These are phyloP conservation scores for Drosophila greeni DNA, from an alignment of 2,888 invertebrate genomes.

Conservation along the genomic window DNA sequence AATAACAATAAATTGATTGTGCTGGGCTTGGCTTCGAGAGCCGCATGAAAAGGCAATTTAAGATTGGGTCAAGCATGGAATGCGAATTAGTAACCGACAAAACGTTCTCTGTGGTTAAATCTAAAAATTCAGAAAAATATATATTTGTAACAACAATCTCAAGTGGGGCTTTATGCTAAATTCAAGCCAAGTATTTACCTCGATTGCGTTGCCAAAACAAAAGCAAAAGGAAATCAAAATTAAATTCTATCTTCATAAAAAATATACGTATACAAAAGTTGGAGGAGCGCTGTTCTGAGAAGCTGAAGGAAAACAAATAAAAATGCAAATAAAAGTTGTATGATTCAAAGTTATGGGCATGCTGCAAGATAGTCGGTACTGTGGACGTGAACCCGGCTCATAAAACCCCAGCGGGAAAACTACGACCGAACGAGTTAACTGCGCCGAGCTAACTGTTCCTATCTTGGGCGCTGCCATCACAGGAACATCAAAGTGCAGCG, in stretches of 20 bases:
- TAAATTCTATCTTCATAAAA: constrained; percentile 35
- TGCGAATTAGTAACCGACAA: constrained; percentile 30
- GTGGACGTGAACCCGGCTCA: constrained; percentile 45
- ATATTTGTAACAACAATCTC: constrained; percentile 11
- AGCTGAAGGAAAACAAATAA: constrained; percentile 48
- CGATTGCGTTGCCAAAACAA: constrained; percentile 23
- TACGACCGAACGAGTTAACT: constrained; percentile 37
- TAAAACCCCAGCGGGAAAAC: constrained; percentile 48
- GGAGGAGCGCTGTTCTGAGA: constrained; percentile 36
- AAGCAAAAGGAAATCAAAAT: constrained; percentile 40
- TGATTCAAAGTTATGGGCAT: constrained; percentile 57
- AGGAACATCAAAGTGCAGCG: constrained; percentile 61
- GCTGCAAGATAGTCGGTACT: constrained; percentile 35
- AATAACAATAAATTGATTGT: constrained; percentile 27
- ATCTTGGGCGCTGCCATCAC: constrained; percentile 61
- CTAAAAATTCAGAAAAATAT: constrained; percentile 6
- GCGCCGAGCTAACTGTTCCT: constrained; percentile 49
- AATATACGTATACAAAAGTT: constrained; percentile 31
- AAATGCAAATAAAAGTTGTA: constrained; percentile 66
- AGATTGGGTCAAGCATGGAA: constrained; percentile 35
- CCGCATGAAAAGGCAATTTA: constrained; percentile 28
- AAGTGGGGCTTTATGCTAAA: constrained; percentile 30
- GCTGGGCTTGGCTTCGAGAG: constrained; percentile 19
- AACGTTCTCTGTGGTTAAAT: constrained; percentile 8
- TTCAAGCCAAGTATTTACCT: constrained; percentile 22